Evolutionary conservation across 1,140 invertebrate genomes (phyloP), one percentile per base, ranked within the genome.

Genomic region (Cyphomyrmex costatus): DNA sequence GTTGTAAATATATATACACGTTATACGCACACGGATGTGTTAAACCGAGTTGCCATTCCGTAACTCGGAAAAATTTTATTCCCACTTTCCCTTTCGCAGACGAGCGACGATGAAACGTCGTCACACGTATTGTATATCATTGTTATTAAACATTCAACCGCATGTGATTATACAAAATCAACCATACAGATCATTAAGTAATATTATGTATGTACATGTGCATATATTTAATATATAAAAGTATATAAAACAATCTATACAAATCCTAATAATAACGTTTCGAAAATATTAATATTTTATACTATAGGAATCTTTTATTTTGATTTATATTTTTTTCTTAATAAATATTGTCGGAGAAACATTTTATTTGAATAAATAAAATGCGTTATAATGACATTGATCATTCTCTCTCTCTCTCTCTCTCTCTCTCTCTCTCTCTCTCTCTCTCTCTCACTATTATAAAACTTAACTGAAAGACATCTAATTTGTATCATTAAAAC

Each of bases 21-120:
- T 51, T 16, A 21, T 77, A 33, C 53, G 2, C 33, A 36, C 30
- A 56, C 53, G 56, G 10, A 77, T 63, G 10, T 77, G 56, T 63
- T 77, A 68, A n/a, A 27, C 27, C 27, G 16, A 66, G 46, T 68
- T 79, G 61, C 10, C 30, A 70, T 80, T n/a, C 63, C 30, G 30
- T n/a, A 80, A 42, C 63, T 68, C 24, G 30, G n/a, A 80, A 68
- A 80, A 80, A 70, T 68, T 79, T 53, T 70, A 70, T 70, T 80
- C 46, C 7, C 5, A 80, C 42, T 80, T 80, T 56, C 63, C 46
- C 30, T 80, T 80, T 80, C n/a, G 63, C 21, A 33, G 10, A 36
- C 36, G 24, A 46, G n/a, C 60, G 27, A 68, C 27, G 30, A 79
- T 68, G 19, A 56, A 70, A 79, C 76, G 42, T 46, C 49, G 30